These are phyloP conservation scores for Apomyelois bistriatella DNA, from an alignment of 2,888 invertebrate species.

Conservation along the genomic window DNA sequence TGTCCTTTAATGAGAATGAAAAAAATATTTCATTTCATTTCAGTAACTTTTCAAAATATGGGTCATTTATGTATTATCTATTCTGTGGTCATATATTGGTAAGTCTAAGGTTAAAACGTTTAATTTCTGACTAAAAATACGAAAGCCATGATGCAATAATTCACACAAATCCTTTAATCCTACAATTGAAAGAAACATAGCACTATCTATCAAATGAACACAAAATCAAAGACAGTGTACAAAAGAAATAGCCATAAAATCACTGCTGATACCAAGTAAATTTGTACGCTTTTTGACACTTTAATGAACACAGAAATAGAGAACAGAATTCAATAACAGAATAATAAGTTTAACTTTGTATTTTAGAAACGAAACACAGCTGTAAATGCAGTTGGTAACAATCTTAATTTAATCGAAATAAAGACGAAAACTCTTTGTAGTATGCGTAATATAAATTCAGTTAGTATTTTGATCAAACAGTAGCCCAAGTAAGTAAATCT, in stretches of 20 bases:
- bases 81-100: too few relatives aligned
- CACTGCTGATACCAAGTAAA: not conserved
- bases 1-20: too few relatives aligned
- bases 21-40: too few relatives aligned
- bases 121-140: not conserved
- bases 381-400: not conserved
- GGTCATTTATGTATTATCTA: too few relatives aligned
- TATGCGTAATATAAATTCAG: not conserved
- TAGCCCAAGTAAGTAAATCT: not conserved
- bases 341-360: not conserved
- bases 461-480: not conserved
- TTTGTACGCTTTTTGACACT: not conserved
- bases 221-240: not conserved
- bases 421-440: not conserved
- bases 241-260: constrained; percentile 2
- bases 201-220: not conserved
- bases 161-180: not conserved
- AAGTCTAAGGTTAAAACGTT: too few relatives aligned
- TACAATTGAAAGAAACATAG: not conserved
- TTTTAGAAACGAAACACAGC: not conserved
- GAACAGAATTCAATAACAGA: not conserved
- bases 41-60: too few relatives aligned
- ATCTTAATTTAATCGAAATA: not conserved
- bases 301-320: not conserved
- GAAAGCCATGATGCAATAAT: not conserved